These are phyloP conservation scores for Amphipyra berbera DNA, from an alignment of 2,888 invertebrate species.

Conservation along the genomic window DNA sequence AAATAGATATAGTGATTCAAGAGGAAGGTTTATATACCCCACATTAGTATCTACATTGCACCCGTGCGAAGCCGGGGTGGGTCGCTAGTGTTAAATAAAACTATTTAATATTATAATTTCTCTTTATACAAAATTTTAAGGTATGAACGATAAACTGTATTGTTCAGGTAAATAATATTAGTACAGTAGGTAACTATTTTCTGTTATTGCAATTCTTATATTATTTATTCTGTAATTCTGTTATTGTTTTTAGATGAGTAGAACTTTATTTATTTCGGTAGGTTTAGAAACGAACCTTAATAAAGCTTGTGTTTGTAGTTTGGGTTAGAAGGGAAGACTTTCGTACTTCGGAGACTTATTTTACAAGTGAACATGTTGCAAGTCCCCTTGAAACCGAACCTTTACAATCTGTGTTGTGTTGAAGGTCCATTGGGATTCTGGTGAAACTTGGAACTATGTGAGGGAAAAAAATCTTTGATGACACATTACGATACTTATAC, in stretches of 20 bases:
- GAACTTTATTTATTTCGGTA: constrained; percentile 22
- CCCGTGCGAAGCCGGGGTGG: too few species aligned
- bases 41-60: too few species aligned
- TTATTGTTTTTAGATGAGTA: constrained; percentile 2
- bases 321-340: constrained; percentile 28
- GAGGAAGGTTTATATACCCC: too few species aligned
- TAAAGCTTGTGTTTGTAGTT: constrained; percentile 34
- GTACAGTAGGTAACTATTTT: too few species aligned
- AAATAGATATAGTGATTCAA: too few species aligned
- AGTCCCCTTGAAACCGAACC: constrained; percentile 26
- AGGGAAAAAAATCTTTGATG: not conserved
- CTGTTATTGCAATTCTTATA: not conserved
- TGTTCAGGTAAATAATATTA: not conserved
- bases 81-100: too few species aligned
- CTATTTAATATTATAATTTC: too few species aligned
- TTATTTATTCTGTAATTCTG: too few species aligned
- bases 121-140: too few species aligned
- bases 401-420: constrained; percentile 51
- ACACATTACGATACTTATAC: not conserved
- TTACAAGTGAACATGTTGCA: constrained; percentile 36
- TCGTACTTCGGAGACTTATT: constrained; percentile 31
- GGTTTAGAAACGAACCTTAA: not conserved
- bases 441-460: constrained; percentile 17
- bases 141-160: not conserved
- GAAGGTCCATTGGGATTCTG: constrained; percentile 23